Base-by-base conservation (phyloP, 2,797 vertebrate genomes). In the Enteromius treurensis region DNA sequence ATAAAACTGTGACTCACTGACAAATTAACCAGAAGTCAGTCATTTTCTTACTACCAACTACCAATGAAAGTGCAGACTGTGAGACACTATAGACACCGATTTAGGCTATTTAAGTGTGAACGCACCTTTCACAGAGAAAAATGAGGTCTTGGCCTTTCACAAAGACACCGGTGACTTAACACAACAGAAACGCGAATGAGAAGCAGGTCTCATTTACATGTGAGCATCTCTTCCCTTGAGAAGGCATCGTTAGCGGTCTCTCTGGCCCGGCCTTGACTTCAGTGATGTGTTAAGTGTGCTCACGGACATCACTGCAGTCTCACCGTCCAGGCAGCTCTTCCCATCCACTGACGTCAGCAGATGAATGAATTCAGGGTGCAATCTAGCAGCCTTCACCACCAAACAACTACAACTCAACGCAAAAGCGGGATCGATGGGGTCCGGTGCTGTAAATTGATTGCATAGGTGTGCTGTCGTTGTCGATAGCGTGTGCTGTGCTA, bases 221-320 rank as follows among this genome's bases (percentile, higher is more conserved):
- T 34, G 4, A 51, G 65, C 77, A 45, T 67, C 71, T 45, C 32
- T 55, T 79, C 78, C 73, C 69, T 26, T 4, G 51, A 37, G 77
- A 86, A 32, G 81, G 34, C 67, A 78, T 81, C 83, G 85, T 79
- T 78, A 69, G 71, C 21, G 23, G 45, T 65, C 80, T 42, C 55
- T 23, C 42, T 7, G 2, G 42, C 49, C 73, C 2, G 2, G 40
- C 23, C 9, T 64, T 19, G 70, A 74, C 55, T 37, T 70, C 40
- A 14, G 0, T 11, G 21, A 7, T 15, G 17, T 5, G 8, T 14
- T 14, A 23, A 47, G 29, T 26, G 23, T 21, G 67, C 67, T 70
- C 49, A 34, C 26, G 8, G 32, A 77, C 69, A 34, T 67, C 60
- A 53, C 40, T 80, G 79, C 55, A 78, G 64, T 55, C 67, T 76